phyloP scores from a whole-genome alignment of 2,888 invertebrate genomes.

The Heterodera filipjevi region DNA sequence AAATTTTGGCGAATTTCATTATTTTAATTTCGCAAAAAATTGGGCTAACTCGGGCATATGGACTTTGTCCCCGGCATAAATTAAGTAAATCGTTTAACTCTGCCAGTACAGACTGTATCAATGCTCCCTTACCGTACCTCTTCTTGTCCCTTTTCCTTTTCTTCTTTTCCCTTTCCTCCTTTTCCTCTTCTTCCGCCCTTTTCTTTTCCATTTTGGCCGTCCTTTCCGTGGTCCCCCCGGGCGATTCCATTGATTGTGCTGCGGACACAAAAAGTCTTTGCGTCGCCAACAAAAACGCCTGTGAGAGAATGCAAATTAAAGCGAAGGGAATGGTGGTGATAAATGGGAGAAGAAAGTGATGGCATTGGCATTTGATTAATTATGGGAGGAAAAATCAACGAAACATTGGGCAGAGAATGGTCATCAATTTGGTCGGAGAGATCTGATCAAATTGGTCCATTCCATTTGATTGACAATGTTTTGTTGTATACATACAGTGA shows the following conservation, averaged over 20 bases:
- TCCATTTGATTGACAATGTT: neutral
- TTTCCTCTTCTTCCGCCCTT: neutral
- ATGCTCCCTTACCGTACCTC: neutral
- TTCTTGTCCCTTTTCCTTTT: neutral
- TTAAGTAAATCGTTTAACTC: too few relatives aligned
- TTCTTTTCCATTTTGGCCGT: neutral
- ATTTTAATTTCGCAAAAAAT: too few relatives aligned
- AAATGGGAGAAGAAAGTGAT: neutral
- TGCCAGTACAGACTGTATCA: too few relatives aligned
- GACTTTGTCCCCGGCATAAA: too few relatives aligned
- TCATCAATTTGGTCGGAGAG: neutral
- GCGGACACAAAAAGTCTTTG: conserved; percentile 5
- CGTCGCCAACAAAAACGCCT: neutral
- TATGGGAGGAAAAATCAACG: neutral
- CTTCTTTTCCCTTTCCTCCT: neutral
- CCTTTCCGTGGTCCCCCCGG: neutral
- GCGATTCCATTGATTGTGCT: neutral
- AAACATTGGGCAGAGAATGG: neutral
- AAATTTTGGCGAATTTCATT: too few relatives aligned
- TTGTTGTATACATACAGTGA: neutral
- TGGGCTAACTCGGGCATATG: too few relatives aligned
- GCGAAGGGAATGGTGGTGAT: neutral
- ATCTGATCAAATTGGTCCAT: neutral
- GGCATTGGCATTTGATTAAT: neutral
- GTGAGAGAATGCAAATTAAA: neutral